Evolutionary conservation across 1,140 invertebrate genomes (phyloP).

Genomic region (Lepidotrigona ventralis): DNA sequence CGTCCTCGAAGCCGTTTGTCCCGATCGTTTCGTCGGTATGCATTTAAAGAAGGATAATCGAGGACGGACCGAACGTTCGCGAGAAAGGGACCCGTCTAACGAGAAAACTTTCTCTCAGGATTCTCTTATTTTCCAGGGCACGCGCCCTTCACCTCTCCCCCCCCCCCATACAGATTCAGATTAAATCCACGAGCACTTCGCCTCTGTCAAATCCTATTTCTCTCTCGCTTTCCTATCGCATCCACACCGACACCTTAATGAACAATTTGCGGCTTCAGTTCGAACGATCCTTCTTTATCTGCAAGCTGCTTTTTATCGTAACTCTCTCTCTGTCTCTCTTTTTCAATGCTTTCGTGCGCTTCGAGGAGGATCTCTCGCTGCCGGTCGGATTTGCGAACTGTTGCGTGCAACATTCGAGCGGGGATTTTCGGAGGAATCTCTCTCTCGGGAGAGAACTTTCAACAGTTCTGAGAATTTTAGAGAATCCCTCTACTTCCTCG

Average conservation of each 20-base stretch:
- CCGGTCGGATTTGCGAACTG: neutral
- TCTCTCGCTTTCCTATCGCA: neutral
- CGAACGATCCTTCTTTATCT: neutral
- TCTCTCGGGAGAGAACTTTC: too few species aligned
- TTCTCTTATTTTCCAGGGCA: slow-evolving; percentile 59
- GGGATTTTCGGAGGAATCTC: too few species aligned
- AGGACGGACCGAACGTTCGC: neutral
- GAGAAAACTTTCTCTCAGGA: slow-evolving; percentile 67
- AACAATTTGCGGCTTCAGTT: slow-evolving; percentile 60
- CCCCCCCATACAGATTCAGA: slow-evolving; percentile 55
- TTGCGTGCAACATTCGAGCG: too few species aligned
- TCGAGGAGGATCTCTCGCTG: neutral
- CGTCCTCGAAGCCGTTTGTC: neutral
- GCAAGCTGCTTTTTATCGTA: neutral
- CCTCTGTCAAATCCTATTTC: slow-evolving; percentile 62
- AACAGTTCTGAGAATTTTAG: too few species aligned
- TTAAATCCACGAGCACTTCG: slow-evolving; percentile 65
- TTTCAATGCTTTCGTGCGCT: neutral
- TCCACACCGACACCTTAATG: slow-evolving; percentile 55
- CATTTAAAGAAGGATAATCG: slow-evolving; percentile 53
- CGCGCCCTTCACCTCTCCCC: slow-evolving; percentile 17
- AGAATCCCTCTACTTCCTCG: too few species aligned
- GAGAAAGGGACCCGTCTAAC: slow-evolving; percentile 51
- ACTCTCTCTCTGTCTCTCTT: neutral
- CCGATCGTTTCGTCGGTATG: slow-evolving; percentile 35